Percentiles rank a stretch among this genome's conserved stretches.
These are phyloP conservation scores for Molossus molossus DNA, from an alignment of 2,797 vertebrate genomes.

Conservation along the genomic window DNA sequence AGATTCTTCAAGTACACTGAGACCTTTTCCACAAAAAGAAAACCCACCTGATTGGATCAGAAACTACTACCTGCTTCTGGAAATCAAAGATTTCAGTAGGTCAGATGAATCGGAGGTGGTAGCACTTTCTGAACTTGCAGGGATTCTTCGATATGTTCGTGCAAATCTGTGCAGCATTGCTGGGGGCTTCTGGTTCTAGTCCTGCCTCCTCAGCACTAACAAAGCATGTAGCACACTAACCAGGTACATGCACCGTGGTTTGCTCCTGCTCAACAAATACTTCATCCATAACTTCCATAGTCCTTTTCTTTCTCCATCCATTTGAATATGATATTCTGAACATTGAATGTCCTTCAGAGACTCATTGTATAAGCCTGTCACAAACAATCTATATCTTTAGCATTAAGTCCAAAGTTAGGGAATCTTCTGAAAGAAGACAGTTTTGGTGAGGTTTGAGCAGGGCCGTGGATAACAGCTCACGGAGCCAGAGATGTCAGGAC, in stretches of 20 bases:
- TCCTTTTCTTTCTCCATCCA: neutral
- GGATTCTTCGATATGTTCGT: neutral
- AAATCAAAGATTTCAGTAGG: constrained; percentile 50
- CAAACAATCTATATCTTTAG: neutral
- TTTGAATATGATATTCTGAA: neutral
- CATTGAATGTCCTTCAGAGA: neutral
- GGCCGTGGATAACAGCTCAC: neutral
- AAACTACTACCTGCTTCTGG: neutral
- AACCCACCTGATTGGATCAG: constrained; percentile 34
- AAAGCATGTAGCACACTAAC: neutral
- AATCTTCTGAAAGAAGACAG: constrained; percentile 45
- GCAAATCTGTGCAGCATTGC: neutral
- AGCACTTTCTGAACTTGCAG: constrained; percentile 54
- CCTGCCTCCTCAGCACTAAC: neutral
- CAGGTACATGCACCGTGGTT: fast-evolving
- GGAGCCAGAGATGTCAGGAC: neutral
- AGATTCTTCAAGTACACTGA: constrained; percentile 16
- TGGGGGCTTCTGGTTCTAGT: neutral
- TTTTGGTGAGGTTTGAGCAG: neutral
- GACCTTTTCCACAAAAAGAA: constrained; percentile 44
- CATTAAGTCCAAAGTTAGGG: constrained; percentile 5
- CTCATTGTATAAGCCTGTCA: neutral
- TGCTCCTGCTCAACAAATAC: neutral
- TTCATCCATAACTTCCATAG: neutral
- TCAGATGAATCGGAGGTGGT: neutral